A percentile compares a stretch with the other conserved stretches of the same genome.
Evolutionary conservation across 2,888 invertebrate genomes (phyloP).

Genomic region (Cataglyphis albicans): DNA sequence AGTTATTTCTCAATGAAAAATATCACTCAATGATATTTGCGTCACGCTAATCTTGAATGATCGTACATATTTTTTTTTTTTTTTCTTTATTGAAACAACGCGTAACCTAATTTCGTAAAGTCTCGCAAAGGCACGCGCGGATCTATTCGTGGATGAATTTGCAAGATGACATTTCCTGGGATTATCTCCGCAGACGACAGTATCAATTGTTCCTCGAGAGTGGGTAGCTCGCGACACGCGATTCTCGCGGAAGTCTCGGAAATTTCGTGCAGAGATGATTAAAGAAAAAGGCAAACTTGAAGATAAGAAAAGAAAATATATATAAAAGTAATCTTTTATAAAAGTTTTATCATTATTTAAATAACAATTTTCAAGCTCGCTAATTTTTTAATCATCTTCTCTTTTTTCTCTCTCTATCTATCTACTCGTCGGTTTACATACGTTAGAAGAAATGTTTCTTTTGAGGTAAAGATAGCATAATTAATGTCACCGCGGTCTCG

Average conservation of each 20-base stretch:
- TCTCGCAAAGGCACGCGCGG: constrained; percentile 14
- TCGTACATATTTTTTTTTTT: neutral
- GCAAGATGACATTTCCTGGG: constrained; percentile 63
- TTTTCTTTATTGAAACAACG: constrained; percentile 13
- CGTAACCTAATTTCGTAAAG: constrained; percentile 35
- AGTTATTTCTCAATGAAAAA: neutral
- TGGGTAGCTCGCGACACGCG: constrained; percentile 62
- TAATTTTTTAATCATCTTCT: neutral
- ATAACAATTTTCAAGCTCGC: neutral
- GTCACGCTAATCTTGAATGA: constrained; percentile 32
- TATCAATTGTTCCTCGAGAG: constrained; percentile 63
- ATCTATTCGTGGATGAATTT: constrained; percentile 44
- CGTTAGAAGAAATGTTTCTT: neutral
- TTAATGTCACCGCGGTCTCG: constrained; percentile 7
- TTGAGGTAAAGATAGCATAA: neutral
- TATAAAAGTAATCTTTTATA: neutral
- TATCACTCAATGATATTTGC: constrained; percentile 15
- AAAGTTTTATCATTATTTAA: neutral
- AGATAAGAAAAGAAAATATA: neutral
- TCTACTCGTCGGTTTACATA: neutral
- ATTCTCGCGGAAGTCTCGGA: constrained; percentile 60
- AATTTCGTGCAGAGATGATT: constrained; percentile 34
- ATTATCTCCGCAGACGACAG: constrained; percentile 63
- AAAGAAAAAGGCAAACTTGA: neutral
- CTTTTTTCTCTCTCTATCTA: neutral